Percentiles rank a stretch among this genome's conserved stretches.
phyloP scores from a whole-genome alignment of 1,140 invertebrate genomes.

The Holcopasites calliopsidis region DNA sequence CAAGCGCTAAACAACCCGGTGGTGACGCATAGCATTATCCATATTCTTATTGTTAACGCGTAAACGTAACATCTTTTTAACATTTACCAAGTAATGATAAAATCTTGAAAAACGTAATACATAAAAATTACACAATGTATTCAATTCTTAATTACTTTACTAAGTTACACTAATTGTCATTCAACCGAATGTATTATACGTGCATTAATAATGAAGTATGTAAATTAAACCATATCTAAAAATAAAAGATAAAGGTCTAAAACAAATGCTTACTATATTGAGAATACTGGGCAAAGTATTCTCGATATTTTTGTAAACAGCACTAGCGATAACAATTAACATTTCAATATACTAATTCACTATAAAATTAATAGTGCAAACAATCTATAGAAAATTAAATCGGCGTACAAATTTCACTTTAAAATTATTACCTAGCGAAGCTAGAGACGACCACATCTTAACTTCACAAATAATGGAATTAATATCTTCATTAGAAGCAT shows the following conservation, averaged over 20 bases:
- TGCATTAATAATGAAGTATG: background rate
- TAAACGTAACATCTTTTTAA: background rate
- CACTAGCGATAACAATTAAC: constrained; percentile 54
- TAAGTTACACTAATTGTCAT: background rate
- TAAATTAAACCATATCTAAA: background rate
- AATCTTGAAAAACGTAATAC: background rate
- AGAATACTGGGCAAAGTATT: constrained; percentile 13
- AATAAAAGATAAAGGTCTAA: background rate
- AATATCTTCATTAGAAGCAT: constrained; percentile 48
- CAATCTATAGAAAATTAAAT: constrained; percentile 55
- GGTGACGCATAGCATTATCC: background rate
- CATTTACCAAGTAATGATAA: background rate
- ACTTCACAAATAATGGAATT: constrained; percentile 38
- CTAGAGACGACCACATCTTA: no score
- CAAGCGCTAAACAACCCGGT: background rate
- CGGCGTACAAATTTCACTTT: constrained; percentile 27
- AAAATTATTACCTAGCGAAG: constrained; percentile 27
- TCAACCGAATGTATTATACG: background rate
- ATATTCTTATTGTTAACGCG: constrained; percentile 37
- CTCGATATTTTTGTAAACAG: constrained; percentile 32
- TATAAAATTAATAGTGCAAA: constrained; percentile 58
- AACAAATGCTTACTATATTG: background rate
- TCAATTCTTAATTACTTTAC: background rate
- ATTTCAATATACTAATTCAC: constrained; percentile 45
- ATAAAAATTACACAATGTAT: background rate